Evolutionary conservation across 2,113 vertebrate species (phyloP).

Genomic region (Petrocephalus zakoni): DNA sequence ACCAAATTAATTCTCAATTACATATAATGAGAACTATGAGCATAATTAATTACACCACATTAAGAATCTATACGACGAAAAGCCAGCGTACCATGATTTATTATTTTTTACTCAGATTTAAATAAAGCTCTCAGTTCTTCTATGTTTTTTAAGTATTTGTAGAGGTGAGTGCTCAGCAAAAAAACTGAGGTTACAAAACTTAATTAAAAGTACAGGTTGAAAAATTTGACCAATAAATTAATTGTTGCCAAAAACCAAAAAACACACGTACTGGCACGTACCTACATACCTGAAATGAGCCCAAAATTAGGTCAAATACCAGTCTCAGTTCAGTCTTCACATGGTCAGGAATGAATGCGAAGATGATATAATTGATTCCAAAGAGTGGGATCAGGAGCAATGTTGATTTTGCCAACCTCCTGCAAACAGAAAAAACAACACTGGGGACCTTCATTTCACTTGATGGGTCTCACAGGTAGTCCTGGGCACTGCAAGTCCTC

Average conservation of each 20-base stretch:
- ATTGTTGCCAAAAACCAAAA: background rate
- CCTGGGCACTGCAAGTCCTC: background rate
- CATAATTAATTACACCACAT: background rate
- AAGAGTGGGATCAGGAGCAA: conserved; percentile 92
- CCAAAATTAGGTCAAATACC: conserved; percentile 84
- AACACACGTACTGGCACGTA: background rate
- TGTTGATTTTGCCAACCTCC: conserved; percentile 91
- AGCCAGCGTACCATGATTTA: background rate
- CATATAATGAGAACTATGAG: background rate
- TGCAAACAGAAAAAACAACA: conserved; percentile 41
- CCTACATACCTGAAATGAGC: conserved; percentile 85
- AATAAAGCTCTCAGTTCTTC: background rate
- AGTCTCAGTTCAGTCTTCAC: conserved; percentile 68
- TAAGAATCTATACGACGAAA: background rate
- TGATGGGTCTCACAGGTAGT: background rate
- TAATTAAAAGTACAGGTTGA: background rate
- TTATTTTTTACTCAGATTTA: background rate
- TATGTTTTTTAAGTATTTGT: background rate
- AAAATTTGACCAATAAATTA: background rate
- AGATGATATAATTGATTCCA: conserved; percentile 88
- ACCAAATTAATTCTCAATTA: background rate
- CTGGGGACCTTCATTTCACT: background rate
- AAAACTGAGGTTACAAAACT: background rate
- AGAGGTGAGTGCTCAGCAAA: background rate
- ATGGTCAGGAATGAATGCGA: conserved; percentile 82